Percentiles rank a stretch among this genome's conserved stretches.
Evolutionary conservation across 2,797 vertebrate species (phyloP).

Genomic region (Oceanodroma leucorhoa): DNA sequence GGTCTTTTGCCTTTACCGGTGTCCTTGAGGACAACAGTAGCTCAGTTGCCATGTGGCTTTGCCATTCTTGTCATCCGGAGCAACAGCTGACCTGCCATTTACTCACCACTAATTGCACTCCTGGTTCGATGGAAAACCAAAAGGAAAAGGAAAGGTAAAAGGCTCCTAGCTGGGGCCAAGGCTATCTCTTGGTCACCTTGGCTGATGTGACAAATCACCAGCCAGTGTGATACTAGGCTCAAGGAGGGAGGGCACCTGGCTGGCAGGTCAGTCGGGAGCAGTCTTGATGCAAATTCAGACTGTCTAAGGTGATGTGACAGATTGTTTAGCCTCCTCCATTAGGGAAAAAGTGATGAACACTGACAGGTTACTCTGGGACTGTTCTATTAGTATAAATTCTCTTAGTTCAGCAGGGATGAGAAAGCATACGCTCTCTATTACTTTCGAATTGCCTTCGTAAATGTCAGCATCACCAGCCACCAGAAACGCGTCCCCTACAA

Average conservation of each 20-base stretch:
- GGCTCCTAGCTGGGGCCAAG: conserved; percentile 30
- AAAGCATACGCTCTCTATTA: neutral
- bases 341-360: conserved; percentile 34
- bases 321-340: conserved; percentile 9
- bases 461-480: neutral
- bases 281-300: neutral
- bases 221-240: neutral
- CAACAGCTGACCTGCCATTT: neutral
- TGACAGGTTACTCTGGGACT: conserved; percentile 34
- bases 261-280: neutral
- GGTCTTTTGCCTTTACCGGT: neutral
- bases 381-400: neutral
- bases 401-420: neutral
- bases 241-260: neutral
- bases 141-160: conserved; percentile 31
- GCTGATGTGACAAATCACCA: conserved; percentile 20
- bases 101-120: conserved; percentile 15
- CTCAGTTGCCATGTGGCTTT: conserved; percentile 26
- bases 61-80: conserved; percentile 30
- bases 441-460: neutral
- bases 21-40: conserved; percentile 37
- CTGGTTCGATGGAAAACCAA: neutral
- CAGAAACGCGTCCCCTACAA: neutral
- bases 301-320: neutral
- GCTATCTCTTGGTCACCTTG: conserved; percentile 15